Base-by-base conservation (phyloP, 2,113 vertebrate species). In the Amphiprion ocellaris region DNA sequence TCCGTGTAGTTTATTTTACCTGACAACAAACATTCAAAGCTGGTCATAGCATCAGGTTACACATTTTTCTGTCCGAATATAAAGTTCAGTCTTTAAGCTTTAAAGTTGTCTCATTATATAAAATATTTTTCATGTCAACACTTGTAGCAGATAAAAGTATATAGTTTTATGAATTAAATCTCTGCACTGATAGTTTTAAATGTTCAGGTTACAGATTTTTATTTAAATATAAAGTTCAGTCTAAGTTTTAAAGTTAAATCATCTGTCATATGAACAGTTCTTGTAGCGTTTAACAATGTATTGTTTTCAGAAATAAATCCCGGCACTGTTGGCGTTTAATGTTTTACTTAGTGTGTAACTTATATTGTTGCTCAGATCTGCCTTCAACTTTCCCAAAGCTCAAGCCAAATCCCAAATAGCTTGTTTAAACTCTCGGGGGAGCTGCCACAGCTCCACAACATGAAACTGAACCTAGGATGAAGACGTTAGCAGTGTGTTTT, bases 401-500 rank as follows among this genome's bases (percentile, higher is more conserved):
- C 19, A 37, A 30, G 30, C 4, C 5, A 30, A 30, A 44, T 44
- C 41, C 41, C 41, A 44, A 4, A 30, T 26, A 70, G 28, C 28
- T 37, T 49, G 12, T 30, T 70, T 11, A 37, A 14, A 17, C 44
- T 28, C 17, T 55, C 44, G 16, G 46, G 41, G n/a, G 11, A 14
- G 41, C 33, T 39, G 14, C 17, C 5, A 6, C 30, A 30, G 30
- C 37, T 7, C 5, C 15, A 1, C 7, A 50, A 9, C 30, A 10
- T 41, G 71, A 79, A 65, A 54, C 46, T 24, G n/a, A 68, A 23
- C 37, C 60, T 67, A 54, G 26, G 46, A 68, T 47, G 62, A 54
- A 46, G 14, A 52, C 30, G 62, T 26, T 78, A 71, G 47, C 47
- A 61, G 58, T 21, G 39, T 4, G 0, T 39, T 68, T 59, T 10